Percentiles rank a stretch among this genome's conserved stretches.
Evolutionary conservation across 2,113 vertebrate species (phyloP).

Genomic region (Naja naja): DNA sequence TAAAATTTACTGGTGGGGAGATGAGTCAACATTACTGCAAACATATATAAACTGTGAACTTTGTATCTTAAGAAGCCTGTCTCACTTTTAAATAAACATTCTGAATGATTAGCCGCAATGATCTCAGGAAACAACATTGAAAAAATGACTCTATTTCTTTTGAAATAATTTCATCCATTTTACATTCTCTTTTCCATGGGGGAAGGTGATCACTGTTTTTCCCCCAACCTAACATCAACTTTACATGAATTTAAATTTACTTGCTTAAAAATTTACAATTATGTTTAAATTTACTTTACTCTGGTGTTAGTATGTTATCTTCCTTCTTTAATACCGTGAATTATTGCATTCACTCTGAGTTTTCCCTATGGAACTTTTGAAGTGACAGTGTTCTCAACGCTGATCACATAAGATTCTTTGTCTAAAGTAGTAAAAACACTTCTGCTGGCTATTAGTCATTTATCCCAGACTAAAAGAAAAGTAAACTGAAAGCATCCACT

Average conservation of each 20-base stretch:
- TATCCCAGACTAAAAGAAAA: not conserved
- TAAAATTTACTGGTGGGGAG: not conserved
- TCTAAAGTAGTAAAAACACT: not conserved
- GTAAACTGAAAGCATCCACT: not conserved
- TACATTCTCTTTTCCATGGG: not conserved
- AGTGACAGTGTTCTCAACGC: not conserved
- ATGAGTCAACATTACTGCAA: not conserved
- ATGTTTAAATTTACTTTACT: not conserved
- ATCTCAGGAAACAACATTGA: not conserved
- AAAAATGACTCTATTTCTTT: not conserved
- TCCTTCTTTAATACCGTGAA: not conserved
- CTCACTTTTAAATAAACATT: not conserved
- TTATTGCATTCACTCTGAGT: not conserved
- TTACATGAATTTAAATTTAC: not conserved
- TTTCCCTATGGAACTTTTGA: not conserved
- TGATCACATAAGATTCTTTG: not conserved
- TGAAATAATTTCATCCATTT: not conserved
- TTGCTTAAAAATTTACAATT: not conserved
- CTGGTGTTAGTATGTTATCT: not conserved
- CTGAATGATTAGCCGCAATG: not conserved
- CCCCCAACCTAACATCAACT: not conserved
- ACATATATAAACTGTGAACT: not conserved
- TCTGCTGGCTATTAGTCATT: not conserved
- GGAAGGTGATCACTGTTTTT: not conserved
- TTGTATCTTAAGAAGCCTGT: not conserved